These are phyloP conservation scores for Digitonthophagus gazella DNA, from an alignment of 2,888 invertebrate species.

Conservation along the genomic window DNA sequence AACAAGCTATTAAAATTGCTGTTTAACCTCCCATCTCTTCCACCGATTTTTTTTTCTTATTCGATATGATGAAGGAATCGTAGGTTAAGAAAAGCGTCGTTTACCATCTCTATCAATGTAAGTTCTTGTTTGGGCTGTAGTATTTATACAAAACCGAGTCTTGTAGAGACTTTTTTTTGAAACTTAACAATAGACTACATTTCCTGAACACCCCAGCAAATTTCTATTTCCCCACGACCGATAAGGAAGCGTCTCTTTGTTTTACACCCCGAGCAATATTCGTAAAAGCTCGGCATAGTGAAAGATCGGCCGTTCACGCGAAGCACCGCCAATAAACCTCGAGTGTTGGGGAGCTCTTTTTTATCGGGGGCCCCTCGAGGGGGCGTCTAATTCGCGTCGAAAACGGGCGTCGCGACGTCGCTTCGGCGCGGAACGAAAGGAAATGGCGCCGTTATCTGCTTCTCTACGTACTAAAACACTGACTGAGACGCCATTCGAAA, in stretches of 20 bases:
- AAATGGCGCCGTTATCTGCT: conserved; percentile 50
- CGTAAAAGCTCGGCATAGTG: conserved; percentile 1
- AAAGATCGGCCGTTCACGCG: conserved; percentile 1
- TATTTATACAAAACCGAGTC: too few species aligned
- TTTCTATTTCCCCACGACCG: not conserved
- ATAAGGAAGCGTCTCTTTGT: not conserved
- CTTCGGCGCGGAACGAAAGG: conserved; percentile 47
- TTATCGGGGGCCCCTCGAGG: conserved; percentile 1
- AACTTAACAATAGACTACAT: too few species aligned
- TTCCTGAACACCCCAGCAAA: too few species aligned
- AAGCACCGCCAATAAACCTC: conserved; percentile 4
- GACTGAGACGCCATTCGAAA: conserved; percentile 52
- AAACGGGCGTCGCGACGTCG: conserved; percentile 6
- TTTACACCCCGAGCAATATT: not conserved
- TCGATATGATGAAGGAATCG: too few species aligned
- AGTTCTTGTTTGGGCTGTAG: too few species aligned
- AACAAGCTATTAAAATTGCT: too few species aligned
- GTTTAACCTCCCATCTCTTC: too few species aligned
- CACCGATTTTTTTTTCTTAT: too few species aligned
- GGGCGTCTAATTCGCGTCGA: conserved; percentile 16
- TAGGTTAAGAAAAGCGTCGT: too few species aligned
- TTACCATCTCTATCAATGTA: too few species aligned
- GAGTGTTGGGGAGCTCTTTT: conserved; percentile 10
- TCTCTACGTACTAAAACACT: conserved; percentile 49
- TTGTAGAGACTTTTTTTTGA: not conserved